A percentile compares a stretch with the other conserved stretches of the same genome.
phyloP scores from a whole-genome alignment of 2,888 invertebrate genomes.

The Lordiphosa fenestrarum region DNA sequence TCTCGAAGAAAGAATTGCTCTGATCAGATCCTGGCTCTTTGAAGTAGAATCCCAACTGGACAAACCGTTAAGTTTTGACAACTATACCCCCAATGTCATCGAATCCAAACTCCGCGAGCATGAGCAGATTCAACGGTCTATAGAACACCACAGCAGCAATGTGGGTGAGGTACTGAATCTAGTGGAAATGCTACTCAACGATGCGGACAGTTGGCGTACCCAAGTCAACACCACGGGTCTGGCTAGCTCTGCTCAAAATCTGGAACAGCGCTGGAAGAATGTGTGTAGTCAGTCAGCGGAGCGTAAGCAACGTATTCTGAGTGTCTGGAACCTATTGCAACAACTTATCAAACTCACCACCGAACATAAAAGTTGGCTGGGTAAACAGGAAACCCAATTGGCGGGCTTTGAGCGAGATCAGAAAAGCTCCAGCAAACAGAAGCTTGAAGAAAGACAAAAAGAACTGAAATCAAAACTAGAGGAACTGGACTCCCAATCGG shows the following conservation, averaged over 20 bases:
- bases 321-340: conserved; percentile 83
- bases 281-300: conserved; percentile 88
- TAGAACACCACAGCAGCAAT: conserved; percentile 89
- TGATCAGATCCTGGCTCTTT: conserved; percentile 87
- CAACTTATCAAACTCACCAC: conserved; percentile 82
- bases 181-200: conserved; percentile 88
- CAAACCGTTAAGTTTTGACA: conserved; percentile 85
- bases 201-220: conserved; percentile 87
- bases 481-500: conserved; percentile 82
- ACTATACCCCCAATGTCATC: conserved; percentile 84
- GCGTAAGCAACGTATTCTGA: conserved; percentile 85
- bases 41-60: conserved; percentile 86
- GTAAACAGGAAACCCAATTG: conserved; percentile 84
- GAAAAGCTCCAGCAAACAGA: conserved; percentile 82
- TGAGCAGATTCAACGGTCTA: conserved; percentile 86
- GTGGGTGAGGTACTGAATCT: conserved; percentile 89
- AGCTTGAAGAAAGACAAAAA: conserved; percentile 83
- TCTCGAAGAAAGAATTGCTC: conserved; percentile 86
- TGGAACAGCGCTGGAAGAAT: conserved; percentile 90
- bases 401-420: conserved; percentile 83
- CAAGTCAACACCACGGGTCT: conserved; percentile 87
- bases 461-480: conserved; percentile 82
- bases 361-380: conserved; percentile 84
- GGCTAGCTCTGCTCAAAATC: conserved; percentile 84
- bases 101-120: conserved; percentile 87